These are phyloP conservation scores for Limnothrissa miodon DNA, from an alignment of 2,113 vertebrate species.

Conservation along the genomic window DNA sequence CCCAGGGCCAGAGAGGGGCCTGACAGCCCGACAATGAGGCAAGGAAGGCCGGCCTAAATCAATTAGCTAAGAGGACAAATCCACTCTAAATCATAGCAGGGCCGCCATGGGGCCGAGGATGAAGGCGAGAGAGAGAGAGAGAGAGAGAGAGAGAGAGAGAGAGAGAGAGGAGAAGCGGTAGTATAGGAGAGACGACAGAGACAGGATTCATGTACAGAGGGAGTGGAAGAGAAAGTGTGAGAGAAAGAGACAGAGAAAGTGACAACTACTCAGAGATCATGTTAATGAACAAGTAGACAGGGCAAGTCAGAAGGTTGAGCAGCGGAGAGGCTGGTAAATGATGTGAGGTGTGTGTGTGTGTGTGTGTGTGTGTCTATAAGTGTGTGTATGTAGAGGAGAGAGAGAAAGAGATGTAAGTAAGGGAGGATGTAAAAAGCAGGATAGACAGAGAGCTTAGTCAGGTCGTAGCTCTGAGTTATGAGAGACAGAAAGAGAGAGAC, in stretches of 20 bases:
- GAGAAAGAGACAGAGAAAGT: background rate
- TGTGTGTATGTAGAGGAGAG: no score
- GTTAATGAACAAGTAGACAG: background rate
- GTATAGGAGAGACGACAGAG: background rate
- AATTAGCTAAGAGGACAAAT: conserved; percentile 75
- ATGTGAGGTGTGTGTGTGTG: no score
- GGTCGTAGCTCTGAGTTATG: conserved; percentile 40
- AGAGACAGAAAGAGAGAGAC: conserved; percentile 17
- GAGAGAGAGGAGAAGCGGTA: background rate
- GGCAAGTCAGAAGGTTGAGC: background rate
- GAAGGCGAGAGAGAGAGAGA: conserved; percentile 30
- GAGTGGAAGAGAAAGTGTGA: background rate
- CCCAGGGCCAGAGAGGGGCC: conserved; percentile 51
- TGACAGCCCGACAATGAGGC: conserved; percentile 63
- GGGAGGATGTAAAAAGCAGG: background rate
- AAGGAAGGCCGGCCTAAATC: conserved; percentile 61
- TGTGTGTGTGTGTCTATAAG: no score
- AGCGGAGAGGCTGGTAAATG: background rate
- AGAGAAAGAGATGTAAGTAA: conserved; percentile 18
- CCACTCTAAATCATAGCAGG: conserved; percentile 63
- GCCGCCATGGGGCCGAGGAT: conserved; percentile 32
- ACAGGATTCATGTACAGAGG: background rate
- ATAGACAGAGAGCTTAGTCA: conserved; percentile 46
- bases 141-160: conserved; percentile 3
- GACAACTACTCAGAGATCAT: background rate